phyloP scores from a whole-genome alignment of 92 coral and sea anemone genomes.

The Epizoanthus stellaris region DNA sequence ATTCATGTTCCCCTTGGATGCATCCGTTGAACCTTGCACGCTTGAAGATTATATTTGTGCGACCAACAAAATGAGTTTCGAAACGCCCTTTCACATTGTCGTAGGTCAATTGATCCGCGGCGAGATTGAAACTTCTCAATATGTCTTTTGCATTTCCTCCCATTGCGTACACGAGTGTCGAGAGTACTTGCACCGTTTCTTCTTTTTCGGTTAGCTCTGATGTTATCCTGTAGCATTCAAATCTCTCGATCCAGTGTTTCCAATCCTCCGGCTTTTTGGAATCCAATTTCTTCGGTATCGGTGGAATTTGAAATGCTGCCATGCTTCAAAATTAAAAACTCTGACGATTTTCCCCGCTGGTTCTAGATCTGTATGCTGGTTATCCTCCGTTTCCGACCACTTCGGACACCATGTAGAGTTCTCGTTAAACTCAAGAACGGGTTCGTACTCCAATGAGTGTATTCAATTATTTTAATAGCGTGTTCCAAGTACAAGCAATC shows the following conservation, averaged over 20 bases:
- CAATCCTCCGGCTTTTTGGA: slow-evolving; percentile 44
- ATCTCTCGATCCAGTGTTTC: slow-evolving; percentile 49
- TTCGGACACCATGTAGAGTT: slow-evolving; percentile 53
- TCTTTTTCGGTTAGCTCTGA: slow-evolving; percentile 25
- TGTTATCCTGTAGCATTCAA: slow-evolving; percentile 39
- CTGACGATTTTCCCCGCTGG: too few relatives aligned
- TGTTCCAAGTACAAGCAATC: not conserved
- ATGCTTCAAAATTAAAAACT: not conserved
- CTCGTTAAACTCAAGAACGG: not conserved
- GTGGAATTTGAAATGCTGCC: slow-evolving; percentile 40
- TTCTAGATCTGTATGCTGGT: too few relatives aligned
- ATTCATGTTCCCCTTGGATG: slow-evolving; percentile 25
- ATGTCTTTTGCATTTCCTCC: slow-evolving; percentile 35
- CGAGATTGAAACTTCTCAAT: slow-evolving; percentile 22
- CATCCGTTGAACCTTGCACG: slow-evolving; percentile 31
- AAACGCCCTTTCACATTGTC: not conserved
- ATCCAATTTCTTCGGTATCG: slow-evolving; percentile 23
- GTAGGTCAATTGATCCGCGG: not conserved
- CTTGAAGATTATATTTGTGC: slow-evolving; percentile 27
- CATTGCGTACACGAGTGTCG: slow-evolving; percentile 30
- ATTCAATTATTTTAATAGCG: not conserved
- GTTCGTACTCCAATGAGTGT: not conserved
- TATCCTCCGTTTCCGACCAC: slow-evolving; percentile 11
- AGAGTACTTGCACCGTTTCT: not conserved
- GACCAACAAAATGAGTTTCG: not conserved